Evolutionary conservation across 2,797 vertebrate genomes (phyloP), one percentile per base, ranked within the genome.

Genomic region (Hippocampus kuda): DNA sequence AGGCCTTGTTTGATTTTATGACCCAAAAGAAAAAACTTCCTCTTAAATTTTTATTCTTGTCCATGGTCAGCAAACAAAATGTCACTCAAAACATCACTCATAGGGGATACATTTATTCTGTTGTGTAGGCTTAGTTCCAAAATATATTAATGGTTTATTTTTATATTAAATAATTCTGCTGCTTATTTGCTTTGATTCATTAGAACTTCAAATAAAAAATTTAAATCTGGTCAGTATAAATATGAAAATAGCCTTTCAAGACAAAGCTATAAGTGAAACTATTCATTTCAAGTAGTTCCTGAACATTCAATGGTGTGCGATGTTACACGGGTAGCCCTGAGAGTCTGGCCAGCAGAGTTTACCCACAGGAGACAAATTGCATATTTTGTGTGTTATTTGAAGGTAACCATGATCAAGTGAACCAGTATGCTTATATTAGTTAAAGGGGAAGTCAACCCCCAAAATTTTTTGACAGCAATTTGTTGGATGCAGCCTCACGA

Each of bases 261-360:
- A 8, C 57, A 60, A 60, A 60, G 57, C n/a, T 56, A 56, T 13
- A 22, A 61, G 59, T 61, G 5, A 42, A 38, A 41, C 22, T 10
- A 44, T 44, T 42, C 18, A 38, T 62, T 62, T 27, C 27, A 24
- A 46, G 24, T 51, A 67, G 24, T 56, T 51, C 6, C 20, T 38
- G 15, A 61, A 61, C 59, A 61, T 61, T 61, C 59, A 61, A 10
- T 61, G 38, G 2, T 61, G n/a, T 72, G 65, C 70, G 27, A 66
- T 42, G 46, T 48, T 65, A 42, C 3, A 61, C 3, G 30, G 67
- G 49, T 83, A 70, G 69, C 72, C 79, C 79, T 77, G 83, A 86
- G 83, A 75, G 70, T 84, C 68, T 81, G 73, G 81, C 72, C 79
- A 70, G 81, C 79, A 77, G 77, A 75, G 68, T 68, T 71, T 66